Percentiles rank a stretch among this genome's conserved stretches.
Evolutionary conservation across 2,113 vertebrate genomes (phyloP).

Genomic region (Tetrax tetrax): DNA sequence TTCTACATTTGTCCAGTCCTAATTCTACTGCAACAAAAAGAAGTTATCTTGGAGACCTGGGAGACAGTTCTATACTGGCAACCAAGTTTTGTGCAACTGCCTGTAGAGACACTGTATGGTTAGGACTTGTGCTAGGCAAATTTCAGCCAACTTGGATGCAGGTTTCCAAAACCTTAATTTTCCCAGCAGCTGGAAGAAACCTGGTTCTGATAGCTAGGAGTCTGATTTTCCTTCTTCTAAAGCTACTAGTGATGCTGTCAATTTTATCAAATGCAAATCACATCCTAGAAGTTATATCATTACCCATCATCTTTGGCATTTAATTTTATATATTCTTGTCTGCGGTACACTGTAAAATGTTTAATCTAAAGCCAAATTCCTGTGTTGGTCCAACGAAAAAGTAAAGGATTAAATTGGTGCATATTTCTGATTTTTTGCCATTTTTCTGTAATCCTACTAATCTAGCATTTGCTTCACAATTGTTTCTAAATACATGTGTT

Average conservation of each 20-base stretch:
- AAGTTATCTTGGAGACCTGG: neutral
- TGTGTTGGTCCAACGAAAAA: neutral
- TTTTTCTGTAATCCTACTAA: slow-evolving; percentile 38
- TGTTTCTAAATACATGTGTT: slow-evolving; percentile 41
- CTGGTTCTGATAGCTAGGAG: neutral
- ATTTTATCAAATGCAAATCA: neutral
- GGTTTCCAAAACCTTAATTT: neutral
- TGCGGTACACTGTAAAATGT: neutral
- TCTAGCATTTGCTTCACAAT: slow-evolving; percentile 19
- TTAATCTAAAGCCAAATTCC: slow-evolving; percentile 9
- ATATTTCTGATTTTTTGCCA: slow-evolving; percentile 32
- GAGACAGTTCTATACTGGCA: neutral
- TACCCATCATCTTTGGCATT: neutral
- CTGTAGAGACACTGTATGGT: rapidly evolving
- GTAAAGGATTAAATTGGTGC: neutral
- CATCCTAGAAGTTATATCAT: neutral
- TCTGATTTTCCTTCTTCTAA: neutral
- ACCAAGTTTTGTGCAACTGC: neutral
- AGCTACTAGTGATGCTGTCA: neutral
- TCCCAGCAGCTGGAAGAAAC: neutral
- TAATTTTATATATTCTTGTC: neutral
- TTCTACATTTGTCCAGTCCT: neutral
- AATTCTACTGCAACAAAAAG: neutral
- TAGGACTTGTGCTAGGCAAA: neutral
- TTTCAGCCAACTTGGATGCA: neutral